phyloP scores from a whole-genome alignment of 1,140 invertebrate species.

The Psix sp. region DNA sequence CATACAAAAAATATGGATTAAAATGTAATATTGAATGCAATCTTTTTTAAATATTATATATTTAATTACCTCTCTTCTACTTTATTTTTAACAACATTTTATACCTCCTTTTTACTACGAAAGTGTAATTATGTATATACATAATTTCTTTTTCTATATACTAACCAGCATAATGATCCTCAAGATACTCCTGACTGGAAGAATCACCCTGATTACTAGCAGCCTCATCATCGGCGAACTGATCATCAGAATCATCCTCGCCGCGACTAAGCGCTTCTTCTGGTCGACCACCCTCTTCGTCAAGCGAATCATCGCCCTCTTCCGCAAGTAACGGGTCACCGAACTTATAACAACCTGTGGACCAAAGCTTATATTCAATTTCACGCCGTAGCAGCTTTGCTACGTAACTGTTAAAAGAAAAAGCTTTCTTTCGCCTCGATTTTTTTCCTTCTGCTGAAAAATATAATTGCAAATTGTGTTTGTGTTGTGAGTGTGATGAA shows the following conservation, averaged over 20 bases:
- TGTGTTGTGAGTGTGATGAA: too few relatives aligned
- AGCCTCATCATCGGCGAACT: conserved; percentile 83
- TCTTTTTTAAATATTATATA: too few relatives aligned
- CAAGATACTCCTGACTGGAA: conserved; percentile 79
- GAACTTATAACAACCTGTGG: conserved; percentile 80
- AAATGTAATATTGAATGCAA: too few relatives aligned
- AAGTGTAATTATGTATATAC: too few relatives aligned
- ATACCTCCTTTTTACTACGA: too few relatives aligned
- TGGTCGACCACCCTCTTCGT: conserved; percentile 76
- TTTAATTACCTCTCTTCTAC: too few relatives aligned
- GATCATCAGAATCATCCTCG: conserved; percentile 80
- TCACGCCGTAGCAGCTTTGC: conserved; percentile 1
- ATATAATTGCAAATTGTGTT: conserved; percentile 7
- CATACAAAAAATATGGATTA: too few relatives aligned
- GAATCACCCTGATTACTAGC: conserved; percentile 80
- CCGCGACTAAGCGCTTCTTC: conserved; percentile 67
- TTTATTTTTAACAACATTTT: too few relatives aligned
- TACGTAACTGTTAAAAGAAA: not conserved
- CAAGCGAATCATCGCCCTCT: conserved; percentile 82
- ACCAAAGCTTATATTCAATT: conserved; percentile 27
- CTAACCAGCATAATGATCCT: conserved; percentile 76
- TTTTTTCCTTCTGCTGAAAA: conserved; percentile 18
- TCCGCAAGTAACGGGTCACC: conserved; percentile 80
- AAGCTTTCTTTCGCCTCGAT: conserved; percentile 1
- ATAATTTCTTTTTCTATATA: not conserved